Evolutionary conservation across 2,888 invertebrate species (phyloP), one percentile per base, ranked within the genome.

Genomic region (Cryptus armator): DNA sequence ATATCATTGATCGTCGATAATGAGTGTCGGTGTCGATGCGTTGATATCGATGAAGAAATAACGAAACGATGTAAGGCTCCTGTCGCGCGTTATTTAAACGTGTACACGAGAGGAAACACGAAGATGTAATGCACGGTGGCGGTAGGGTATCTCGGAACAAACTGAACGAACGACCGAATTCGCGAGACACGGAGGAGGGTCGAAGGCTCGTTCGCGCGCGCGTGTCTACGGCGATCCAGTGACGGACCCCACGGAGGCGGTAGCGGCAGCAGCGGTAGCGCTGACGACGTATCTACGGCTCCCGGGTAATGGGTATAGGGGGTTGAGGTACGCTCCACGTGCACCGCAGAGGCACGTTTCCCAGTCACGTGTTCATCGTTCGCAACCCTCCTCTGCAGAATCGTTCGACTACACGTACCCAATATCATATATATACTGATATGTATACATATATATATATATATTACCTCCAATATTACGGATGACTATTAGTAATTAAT

Each of bases 291-390:
- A 56, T 29, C 46, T 56, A 16, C 10, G 46, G 32, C 62, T 46
- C 29, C 44, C 48, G 70, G 71, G 51, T 59, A 82, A 85, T 86
- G 87, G 88, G 89, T 90, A 89, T 89, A 87, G 88, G 79, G 71
- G 81, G 86, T 77, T 71, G 79, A 59, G 82, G 85, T 75, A 24
- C 66, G 85, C 70, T 91, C 92, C 93, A 93, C 93, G 93, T 93
- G 93, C 92, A 89, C 86, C 88, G 83, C 86, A 19, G 80, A 87
- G 91, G 92, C 93, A 93, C 93, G 93, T 93, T 93, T 87, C 89
- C 83, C 81, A 88, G 90, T 93, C 93, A 93, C 93, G 93, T 91
- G 91, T 89, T 86, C 66, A 62, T 4, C 32, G 75, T 79, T 56
- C 56, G 62, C 75, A 66, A 53, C 78, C 71, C 74, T 59, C 51